Base-by-base conservation (phyloP, 2,797 vertebrate species). In the Ambastaia sidthimunki region DNA sequence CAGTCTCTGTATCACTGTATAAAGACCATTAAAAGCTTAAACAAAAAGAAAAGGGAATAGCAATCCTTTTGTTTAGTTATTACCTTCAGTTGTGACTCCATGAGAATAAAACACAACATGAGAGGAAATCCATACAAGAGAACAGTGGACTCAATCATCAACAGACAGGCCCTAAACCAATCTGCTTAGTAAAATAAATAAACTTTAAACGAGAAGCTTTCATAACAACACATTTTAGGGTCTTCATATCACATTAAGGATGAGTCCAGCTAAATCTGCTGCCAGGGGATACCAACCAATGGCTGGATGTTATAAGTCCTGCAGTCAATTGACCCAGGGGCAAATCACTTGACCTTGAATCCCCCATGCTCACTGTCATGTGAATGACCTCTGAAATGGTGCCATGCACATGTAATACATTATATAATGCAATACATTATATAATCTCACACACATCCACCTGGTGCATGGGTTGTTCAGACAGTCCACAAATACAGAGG, bases 341-440 rank as follows among this genome's bases (percentile, higher is more conserved):
- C 90, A 93, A 92, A 93, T 87, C 92, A 94, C 90, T 94, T 94
- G 92, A 94, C 88, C 91, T 71, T 76, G 86, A 77, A 83, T 88
- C 87, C 85, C 82, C 78, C 74, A 88, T 84, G 83, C 84, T 87
- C 59, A 16, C 78, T 78, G 79, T 84, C 80, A 80, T 74, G 82
- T 80, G n/a, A 25, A 70, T 80, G 76, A 83, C 82, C 67, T 85
- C 71, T 74, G 78, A 69, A 75, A 86, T 16, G 74, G 57, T 81
- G 75, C 80, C 76, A 82, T 83, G 77, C 84, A 87, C 85, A 86
- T 73, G 80, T 80, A 74, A 78, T 80, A 52, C 70, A 62, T 80
- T 19, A 59, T 66, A 65, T 23, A 31, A 4, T 76, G 80, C 82
- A 74, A 78, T 80, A 52, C 70, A 62, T 80, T 19, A 59, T 66